Evolutionary conservation across 2,797 vertebrate species (phyloP), one percentile per base, ranked within the genome.

Genomic region (Nyctalus aviator): DNA sequence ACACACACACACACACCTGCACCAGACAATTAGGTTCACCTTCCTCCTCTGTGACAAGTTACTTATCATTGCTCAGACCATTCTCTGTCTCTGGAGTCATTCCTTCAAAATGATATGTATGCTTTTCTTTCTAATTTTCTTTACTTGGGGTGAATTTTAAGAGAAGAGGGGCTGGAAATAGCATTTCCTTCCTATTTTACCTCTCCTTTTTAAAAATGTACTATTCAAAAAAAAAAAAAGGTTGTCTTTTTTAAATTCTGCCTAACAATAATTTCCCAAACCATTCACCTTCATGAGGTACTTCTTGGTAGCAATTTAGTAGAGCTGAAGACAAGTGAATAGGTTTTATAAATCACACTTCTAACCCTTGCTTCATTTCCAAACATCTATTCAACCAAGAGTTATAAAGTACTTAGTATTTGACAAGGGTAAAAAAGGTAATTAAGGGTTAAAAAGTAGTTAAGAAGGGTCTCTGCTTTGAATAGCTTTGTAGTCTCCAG

Each of bases 181-280:
- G 57, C 21, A 30, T 32, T 23, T 32, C 21, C 17, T 23, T 35
- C 12, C 50, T 69, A 84, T 21, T 57, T 77, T 23, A 69, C 48
- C 41, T 4, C 8, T 84, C 35, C 18, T 3, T 64, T 57, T 48
- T 25, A 69, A 69, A 84, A 84, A 84, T 32, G 57, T 9, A 69
- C 72, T n/a, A 25, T 46, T 57, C 10, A 6, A 53, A 50, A 50
- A 50, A 50, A 48, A 10, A 10, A 76, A 76, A 53, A 32, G 44
- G 37, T 85, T 69, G n/a, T 59, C 48, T 85, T 44, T 85, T 44
- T 84, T n/a, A 91, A 77, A 69, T 77, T 48, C 57, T 84, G 77
- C 3, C 37, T 12, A 46, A 46, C 72, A 57, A 66, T 46, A 46
- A 44, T n/a, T 37, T 83, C 30, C 59, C 48, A 35, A 68, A 55